Evolutionary conservation across 2,113 vertebrate species (phyloP), one percentile per base, ranked within the genome.

Genomic region (Anas platyrhynchos): DNA sequence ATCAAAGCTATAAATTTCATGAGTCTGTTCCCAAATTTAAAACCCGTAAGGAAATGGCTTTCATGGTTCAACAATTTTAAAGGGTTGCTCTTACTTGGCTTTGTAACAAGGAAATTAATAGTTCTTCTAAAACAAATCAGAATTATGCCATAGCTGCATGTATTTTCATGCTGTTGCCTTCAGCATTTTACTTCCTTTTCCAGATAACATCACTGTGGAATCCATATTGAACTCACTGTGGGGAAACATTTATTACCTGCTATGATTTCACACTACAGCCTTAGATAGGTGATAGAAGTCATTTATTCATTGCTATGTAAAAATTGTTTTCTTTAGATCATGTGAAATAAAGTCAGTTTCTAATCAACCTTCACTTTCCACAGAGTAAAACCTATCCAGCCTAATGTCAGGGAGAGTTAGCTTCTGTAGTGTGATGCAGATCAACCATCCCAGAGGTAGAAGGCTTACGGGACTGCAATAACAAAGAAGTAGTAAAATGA

Each of bases 31-130:
- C 97, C 98, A 98, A 98, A 98, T 98, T 98, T 98, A 97, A 98
- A 98, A 98, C 98, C 98, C 98, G 98, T 97, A 98, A 98, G 98
- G 98, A 98, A 99, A 99, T 98, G 98, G 98, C 97, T 99, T 99
- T 98, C 98, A 98, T 97, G 98, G 98, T 99, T 99, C 98, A 98
- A 90, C 75, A 94, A 94, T 97, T 98, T 99, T 98, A 98, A 98
- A 98, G 98, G 98, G 98, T 97, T 98, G 98, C 98, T 99, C 98
- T 98, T 98, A 98, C 98, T 98, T 98, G 98, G 98, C 97, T 98
- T 98, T 97, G 97, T 98, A 99, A 99, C 98, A 98, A 98, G 98
- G 96, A 98, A 99, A 99, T 99, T 98, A 99, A 99, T 98, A 97
- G 98, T 98, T 98, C 98, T 98, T 98, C 98, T 98, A 98, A 98